A percentile compares a stretch with the other conserved stretches of the same genome.
phyloP scores from a whole-genome alignment of 2,888 invertebrate genomes.

The Colostygia pectinataria region DNA sequence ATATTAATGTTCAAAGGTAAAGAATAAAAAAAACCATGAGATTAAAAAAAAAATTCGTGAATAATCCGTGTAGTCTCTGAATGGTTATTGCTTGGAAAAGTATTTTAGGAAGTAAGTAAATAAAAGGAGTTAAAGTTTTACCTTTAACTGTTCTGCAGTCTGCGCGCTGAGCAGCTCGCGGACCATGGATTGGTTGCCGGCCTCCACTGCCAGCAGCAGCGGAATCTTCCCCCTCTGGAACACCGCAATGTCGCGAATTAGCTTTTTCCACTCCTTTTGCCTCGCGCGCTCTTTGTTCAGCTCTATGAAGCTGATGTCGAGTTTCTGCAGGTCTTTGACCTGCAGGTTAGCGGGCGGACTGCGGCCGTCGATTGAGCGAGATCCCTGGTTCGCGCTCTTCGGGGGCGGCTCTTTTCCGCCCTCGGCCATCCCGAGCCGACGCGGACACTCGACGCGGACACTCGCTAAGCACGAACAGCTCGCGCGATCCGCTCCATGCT shows the following conservation, averaged over 20 bases:
- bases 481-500: constrained; percentile 64
- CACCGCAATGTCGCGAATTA: constrained; percentile 83
- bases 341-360: constrained; percentile 62
- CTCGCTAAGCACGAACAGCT: constrained; percentile 55
- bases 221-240: constrained; percentile 96
- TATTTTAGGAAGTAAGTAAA: not conserved
- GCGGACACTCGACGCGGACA: constrained; percentile 48
- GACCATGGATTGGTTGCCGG: constrained; percentile 97
- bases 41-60: constrained; percentile 18
- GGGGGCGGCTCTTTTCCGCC: constrained; percentile 56
- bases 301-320: constrained; percentile 77
- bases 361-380: constrained; percentile 52
- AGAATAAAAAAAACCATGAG: no score
- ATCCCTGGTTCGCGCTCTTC: constrained; percentile 53
- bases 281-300: constrained; percentile 79
- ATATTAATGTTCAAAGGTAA: no score
- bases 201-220: constrained; percentile 95
- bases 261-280: constrained; percentile 81
- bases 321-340: constrained; percentile 70
- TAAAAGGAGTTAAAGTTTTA: constrained; percentile 45
- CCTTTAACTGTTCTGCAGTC: constrained; percentile 93
- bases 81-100: constrained; percentile 5
- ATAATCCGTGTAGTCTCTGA: constrained; percentile 13
- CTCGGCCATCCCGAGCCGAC: constrained; percentile 52
- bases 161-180: constrained; percentile 94